Evolutionary conservation across 2,797 vertebrate species (phyloP).

Genomic region (Melopsittacus undulatus): DNA sequence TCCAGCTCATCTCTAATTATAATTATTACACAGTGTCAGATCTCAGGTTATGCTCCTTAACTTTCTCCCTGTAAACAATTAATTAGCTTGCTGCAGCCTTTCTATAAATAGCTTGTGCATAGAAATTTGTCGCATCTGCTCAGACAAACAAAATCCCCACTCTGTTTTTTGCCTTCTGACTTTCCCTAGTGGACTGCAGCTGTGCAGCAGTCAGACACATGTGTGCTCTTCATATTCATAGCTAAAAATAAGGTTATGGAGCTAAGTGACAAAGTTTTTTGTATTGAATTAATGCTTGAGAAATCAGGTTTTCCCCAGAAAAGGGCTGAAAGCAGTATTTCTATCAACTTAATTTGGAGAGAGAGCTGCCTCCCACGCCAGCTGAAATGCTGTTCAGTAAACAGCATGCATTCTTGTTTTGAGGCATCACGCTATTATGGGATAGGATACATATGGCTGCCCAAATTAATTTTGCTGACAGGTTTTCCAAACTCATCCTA

Average conservation of each 20-base stretch:
- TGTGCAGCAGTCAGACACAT: not conserved
- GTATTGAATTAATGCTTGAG: not conserved
- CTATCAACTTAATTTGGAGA: fast-evolving
- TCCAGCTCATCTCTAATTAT: conserved; percentile 50
- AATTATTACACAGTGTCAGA: conserved; percentile 51
- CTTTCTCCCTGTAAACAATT: conserved; percentile 65
- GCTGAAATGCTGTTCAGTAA: not conserved
- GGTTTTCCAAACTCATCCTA: not conserved
- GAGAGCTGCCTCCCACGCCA: not conserved
- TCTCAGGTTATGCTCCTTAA: conserved; percentile 65
- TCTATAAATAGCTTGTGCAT: conserved; percentile 44
- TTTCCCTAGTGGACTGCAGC: conserved; percentile 41
- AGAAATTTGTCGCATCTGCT: conserved; percentile 54
- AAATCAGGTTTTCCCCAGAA: conserved; percentile 27
- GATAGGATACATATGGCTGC: not conserved
- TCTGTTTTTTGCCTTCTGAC: conserved; percentile 33
- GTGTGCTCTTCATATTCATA: not conserved
- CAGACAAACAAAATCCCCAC: conserved; percentile 41
- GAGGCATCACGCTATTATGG: not conserved
- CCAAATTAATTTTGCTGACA: not conserved
- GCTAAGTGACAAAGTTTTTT: conserved; percentile 1
- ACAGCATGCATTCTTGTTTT: not conserved
- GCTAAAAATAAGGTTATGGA: conserved; percentile 36
- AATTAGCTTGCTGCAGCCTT: conserved; percentile 51
- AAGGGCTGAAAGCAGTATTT: not conserved